Evolutionary conservation across 53 echinoderm and acorn worm genomes (phyloP).

Genomic region (Zoroaster sp.): DNA sequence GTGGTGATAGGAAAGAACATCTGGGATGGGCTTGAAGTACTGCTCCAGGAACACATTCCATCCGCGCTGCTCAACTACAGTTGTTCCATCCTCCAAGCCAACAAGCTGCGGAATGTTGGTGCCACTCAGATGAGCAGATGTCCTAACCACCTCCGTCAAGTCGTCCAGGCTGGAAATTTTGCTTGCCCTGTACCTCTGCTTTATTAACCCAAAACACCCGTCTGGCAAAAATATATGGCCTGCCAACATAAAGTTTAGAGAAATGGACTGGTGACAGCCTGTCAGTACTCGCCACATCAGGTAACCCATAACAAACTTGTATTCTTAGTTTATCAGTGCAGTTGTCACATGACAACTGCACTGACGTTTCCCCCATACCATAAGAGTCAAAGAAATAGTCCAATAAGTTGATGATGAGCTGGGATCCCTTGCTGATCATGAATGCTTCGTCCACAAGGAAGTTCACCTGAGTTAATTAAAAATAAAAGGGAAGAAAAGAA

Average conservation of each 20-base stretch:
- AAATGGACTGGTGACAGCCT: neutral
- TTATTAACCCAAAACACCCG: neutral
- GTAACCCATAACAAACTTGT: neutral
- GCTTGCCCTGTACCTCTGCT: neutral
- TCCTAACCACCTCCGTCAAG: neutral
- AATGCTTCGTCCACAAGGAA: constrained; percentile 9
- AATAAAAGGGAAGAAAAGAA: neutral
- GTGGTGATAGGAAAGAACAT: neutral
- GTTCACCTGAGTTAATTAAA: neutral
- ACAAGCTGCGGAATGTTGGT: neutral
- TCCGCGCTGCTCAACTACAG: neutral
- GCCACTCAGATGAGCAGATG: neutral
- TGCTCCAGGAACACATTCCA: neutral
- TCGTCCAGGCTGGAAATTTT: neutral
- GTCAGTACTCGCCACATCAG: constrained; percentile 19
- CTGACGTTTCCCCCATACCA: neutral
- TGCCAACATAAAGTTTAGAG: constrained; percentile 9
- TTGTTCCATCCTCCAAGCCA: neutral
- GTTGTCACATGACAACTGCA: neutral
- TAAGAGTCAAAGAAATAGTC: constrained; percentile 7
- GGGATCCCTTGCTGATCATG: constrained; percentile 14
- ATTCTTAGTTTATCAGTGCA: neutral
- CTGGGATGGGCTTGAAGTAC: neutral
- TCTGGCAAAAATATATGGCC: constrained; percentile 7
- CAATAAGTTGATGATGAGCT: neutral